These are phyloP conservation scores for Apomyelois bistriatella DNA, from an alignment of 2,888 invertebrate species.

Conservation along the genomic window DNA sequence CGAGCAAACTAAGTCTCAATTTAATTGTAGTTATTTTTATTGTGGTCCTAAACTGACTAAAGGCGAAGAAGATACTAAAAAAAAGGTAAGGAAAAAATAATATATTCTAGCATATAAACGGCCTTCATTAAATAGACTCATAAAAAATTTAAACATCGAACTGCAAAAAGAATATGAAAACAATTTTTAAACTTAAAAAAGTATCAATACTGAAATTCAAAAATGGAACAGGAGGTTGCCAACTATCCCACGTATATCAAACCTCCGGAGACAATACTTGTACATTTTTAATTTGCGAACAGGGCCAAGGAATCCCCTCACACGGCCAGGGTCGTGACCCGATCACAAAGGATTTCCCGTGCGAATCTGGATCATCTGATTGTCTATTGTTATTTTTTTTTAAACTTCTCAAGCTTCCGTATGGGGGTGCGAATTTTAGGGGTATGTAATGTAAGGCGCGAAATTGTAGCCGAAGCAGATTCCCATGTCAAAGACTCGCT, in stretches of 20 bases:
- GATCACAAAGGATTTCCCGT: conserved; percentile 47
- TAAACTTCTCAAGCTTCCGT: conserved; percentile 46
- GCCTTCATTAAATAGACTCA: no score
- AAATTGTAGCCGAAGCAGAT: not conserved
- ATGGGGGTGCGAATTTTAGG: conserved; percentile 30
- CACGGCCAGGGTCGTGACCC: conserved; percentile 50
- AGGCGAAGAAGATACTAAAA: no score
- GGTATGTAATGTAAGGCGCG: conserved; percentile 13
- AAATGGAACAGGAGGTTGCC: conserved; percentile 9
- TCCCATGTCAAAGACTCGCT: conserved; percentile 6
- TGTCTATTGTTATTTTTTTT: conserved; percentile 59
- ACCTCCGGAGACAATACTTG: conserved; percentile 13
- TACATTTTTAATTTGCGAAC: conserved; percentile 27
- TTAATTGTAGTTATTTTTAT: no score
- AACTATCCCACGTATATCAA: conserved; percentile 14
- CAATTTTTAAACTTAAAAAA: not conserved
- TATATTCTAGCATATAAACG: no score
- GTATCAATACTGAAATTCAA: not conserved
- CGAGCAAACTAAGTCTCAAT: no score
- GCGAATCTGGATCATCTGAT: conserved; percentile 67
- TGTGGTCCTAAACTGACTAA: no score
- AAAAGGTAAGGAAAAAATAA: no score
- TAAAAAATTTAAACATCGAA: not conserved
- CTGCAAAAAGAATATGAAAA: not conserved
- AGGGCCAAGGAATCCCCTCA: conserved; percentile 28